phyloP scores from a whole-genome alignment of 2,113 vertebrate species.

The Danionella cerebrum region DNA sequence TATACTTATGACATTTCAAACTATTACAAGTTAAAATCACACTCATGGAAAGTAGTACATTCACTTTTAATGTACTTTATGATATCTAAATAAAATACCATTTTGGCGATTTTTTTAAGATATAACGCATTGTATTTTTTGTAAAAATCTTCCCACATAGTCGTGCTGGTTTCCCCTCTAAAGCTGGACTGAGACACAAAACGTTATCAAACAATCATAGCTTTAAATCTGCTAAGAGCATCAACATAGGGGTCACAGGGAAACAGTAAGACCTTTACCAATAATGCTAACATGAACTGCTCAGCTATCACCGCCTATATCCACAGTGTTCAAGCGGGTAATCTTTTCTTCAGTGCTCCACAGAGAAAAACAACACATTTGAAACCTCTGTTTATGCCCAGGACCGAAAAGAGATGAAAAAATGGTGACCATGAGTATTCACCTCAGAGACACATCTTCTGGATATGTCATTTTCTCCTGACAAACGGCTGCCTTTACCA shows the following conservation, averaged over 20 bases:
- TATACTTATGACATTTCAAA: too few relatives aligned
- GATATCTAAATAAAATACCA: too few relatives aligned
- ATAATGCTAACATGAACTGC: neutral
- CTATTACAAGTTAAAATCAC: too few relatives aligned
- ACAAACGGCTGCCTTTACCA: neutral
- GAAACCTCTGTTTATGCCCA: neutral
- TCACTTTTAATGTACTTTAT: too few relatives aligned
- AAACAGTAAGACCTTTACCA: neutral
- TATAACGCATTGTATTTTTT: too few relatives aligned
- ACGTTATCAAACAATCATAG: too few relatives aligned
- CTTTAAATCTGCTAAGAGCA: too few relatives aligned
- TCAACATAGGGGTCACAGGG: neutral
- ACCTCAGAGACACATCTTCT: neutral
- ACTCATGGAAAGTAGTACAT: too few relatives aligned
- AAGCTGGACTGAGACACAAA: too few relatives aligned
- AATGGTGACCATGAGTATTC: neutral
- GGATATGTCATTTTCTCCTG: neutral
- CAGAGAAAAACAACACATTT: neutral
- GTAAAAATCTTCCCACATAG: too few relatives aligned
- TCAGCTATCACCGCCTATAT: neutral
- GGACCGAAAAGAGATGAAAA: neutral
- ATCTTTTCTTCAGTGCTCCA: neutral
- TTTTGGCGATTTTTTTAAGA: too few relatives aligned
- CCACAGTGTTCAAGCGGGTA: neutral
- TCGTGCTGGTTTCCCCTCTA: too few relatives aligned